Base-by-base conservation (phyloP, 2,797 vertebrate species). In the Micromesistius poutassou region DNA sequence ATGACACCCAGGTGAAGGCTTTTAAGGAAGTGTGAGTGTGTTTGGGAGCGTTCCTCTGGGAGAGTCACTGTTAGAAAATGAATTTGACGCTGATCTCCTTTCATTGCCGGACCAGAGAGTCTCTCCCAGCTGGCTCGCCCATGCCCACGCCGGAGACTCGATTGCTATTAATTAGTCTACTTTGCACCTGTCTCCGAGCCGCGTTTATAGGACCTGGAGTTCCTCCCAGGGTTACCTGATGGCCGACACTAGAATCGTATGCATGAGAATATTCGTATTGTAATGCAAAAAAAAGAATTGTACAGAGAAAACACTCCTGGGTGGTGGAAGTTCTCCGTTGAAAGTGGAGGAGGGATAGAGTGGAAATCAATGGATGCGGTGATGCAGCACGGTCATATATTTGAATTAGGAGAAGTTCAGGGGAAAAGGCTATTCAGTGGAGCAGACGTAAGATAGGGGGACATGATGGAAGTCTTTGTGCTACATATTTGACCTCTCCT, bases 81-180 rank as follows among this genome's bases (percentile, higher is more conserved):
- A 93, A 93, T 94, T 94, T 89, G 87, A 89, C 91, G 87, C 91
- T 80, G 86, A 88, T 93, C 87, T 93, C 89, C 91, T 93, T 94
- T 94, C 92, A 94, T 93, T 93, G 92, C 90, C 85, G 86, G 90
- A 92, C 91, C 92, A 91, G 75, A 84, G 91, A 88, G 88, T 71
- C 82, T 16, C 83, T 91, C 90, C 90, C 90, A 85, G 88, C 87
- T 81, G 87, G 84, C 91, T 87, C 76, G 78, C 90, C 88, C 84
- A 81, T 88, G 90, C 88, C 88, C 88, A 78, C 88, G 89, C 90
- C 87, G 84, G 85, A 89, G 87, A 92, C 93, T 92, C 90, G 91
- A 92, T 92, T 87, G 89, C 90, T 92, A 92, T 94, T 94, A 92
- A 94, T 94, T 94, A 93, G 90, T 90, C 86, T 82, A 86, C 89